Conservation (phyloP, 1,140 invertebrate genomes). For the Ditylenchus dipsaci region DNA sequence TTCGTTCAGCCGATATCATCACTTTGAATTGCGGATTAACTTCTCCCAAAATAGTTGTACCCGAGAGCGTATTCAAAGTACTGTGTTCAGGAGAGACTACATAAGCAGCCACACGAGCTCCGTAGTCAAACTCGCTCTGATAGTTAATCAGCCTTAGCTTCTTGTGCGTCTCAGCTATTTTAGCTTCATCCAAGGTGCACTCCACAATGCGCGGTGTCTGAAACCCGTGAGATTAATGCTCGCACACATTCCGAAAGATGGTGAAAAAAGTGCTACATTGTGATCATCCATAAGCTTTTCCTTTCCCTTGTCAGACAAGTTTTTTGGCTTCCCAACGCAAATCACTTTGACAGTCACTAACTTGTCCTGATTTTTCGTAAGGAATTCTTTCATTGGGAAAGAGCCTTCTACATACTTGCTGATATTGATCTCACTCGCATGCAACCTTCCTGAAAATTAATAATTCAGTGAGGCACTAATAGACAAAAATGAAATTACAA, state of each 20-base stretch:
- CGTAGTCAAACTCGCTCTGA: slow-evolving; percentile 7
- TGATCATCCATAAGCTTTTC: slow-evolving; percentile 15
- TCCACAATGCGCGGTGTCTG: slow-evolving; percentile 32
- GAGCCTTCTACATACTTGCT: slow-evolving; percentile 17
- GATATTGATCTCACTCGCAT: slow-evolving; percentile 39
- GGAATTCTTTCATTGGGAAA: slow-evolving; percentile 37
- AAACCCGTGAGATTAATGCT: background rate
- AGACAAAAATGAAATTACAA: background rate
- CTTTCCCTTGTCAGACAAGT: slow-evolving; percentile 23
- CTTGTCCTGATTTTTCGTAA: slow-evolving; percentile 38
- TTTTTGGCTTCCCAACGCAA: slow-evolving; percentile 27
- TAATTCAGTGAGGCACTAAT: background rate
- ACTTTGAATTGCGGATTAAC: background rate
- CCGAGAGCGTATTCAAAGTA: too few species aligned
- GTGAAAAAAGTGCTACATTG: slow-evolving; percentile 16
- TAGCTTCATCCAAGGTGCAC: slow-evolving; percentile 25
- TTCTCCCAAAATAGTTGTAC: background rate
- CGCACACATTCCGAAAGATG: too few species aligned
- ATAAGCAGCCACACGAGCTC: slow-evolving; percentile 2
- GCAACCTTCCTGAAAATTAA: slow-evolving; percentile 40
- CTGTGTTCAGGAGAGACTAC: too few species aligned
- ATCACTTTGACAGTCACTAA: slow-evolving; percentile 47
- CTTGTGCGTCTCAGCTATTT: slow-evolving; percentile 30
- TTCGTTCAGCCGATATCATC: background rate
- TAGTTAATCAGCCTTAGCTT: slow-evolving; percentile 35